Base-by-base conservation (phyloP, 2,113 vertebrate species). In the Osmerus mordax region DNA sequence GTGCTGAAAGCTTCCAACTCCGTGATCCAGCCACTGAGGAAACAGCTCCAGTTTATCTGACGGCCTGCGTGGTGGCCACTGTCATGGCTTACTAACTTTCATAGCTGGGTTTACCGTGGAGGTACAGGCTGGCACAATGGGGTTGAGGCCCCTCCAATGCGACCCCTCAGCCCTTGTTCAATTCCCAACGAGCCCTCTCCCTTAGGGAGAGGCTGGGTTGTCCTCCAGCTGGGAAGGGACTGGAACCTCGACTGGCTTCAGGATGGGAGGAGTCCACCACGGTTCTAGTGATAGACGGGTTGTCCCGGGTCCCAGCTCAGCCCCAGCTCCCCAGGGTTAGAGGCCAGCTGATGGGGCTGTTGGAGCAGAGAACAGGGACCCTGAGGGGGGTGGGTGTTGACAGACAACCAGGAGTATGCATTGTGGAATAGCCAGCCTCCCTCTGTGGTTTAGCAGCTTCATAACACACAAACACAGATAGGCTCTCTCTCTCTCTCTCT, bases 381-480 rank as follows among this genome's bases (percentile, higher is more conserved):
- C 71, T 1, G 9, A 77, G 78, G 74, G 64, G 67, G 28, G 59
- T 25, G 28, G 56, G 63, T 8, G 23, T 68, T 82, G 81, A 84
- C 72, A 86, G 79, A 76, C 74, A 56, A 28, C 70, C 28, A 65
- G 70, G 76, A 85, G 78, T 56, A 69, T 15, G 76, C 4, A 73
- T 61, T 61, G 74, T 53, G 74, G 71, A 13, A 72, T 69, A 72
- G 56, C 12, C 41, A 15, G 67, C 71, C 58, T 83, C 71, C 70
- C 55, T 75, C 73, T 71, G 51, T 47, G 41, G 7, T 47, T 47
- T 47, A 12, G 41, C 7, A 80, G 41, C 77, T 77, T 77, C 81
- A 79, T 55, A 29, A 32, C n/a, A 21, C 16, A 14, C 67, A 77
- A 69, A 80, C 36, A 70, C 36, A 67, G 21, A 64, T 23, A 72